Evolutionary conservation across 2,888 invertebrate species (phyloP).

Genomic region (Sinohyriopsis cumingii): DNA sequence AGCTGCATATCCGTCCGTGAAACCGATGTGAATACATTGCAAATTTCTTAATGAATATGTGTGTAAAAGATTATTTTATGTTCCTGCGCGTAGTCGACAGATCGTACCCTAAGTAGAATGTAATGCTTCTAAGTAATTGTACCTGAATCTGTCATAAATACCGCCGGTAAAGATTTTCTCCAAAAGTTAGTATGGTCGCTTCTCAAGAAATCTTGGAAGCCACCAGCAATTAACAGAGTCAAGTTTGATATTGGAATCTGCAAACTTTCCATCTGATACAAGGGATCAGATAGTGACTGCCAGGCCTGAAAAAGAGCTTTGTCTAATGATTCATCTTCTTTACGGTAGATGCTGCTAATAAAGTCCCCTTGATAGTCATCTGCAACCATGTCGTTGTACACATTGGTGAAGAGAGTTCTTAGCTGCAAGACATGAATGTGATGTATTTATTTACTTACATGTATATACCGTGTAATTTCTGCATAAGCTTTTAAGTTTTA

Average conservation of each 20-base stretch:
- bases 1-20: too few relatives aligned
- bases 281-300: neutral
- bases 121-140: neutral
- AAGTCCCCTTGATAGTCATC: conserved; percentile 23
- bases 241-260: neutral
- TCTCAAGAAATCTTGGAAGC: conserved; percentile 12
- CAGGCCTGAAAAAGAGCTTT: conserved; percentile 4
- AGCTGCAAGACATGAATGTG: conserved; percentile 1
- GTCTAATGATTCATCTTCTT: conserved; percentile 1
- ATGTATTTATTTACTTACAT: neutral
- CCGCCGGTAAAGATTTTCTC: conserved; percentile 15
- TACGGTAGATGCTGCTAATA: conserved; percentile 14
- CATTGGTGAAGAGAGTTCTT: conserved; percentile 11
- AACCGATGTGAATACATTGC: too few relatives aligned
- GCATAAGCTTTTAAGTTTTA: neutral
- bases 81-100: too few relatives aligned
- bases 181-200: conserved; percentile 24
- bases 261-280: conserved; percentile 9
- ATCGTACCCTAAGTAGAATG: too few relatives aligned
- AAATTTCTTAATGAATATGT: too few relatives aligned
- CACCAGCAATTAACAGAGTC: too few relatives aligned
- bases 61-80: too few relatives aligned
- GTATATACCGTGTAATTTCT: neutral
- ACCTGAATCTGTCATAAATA: conserved; percentile 25
- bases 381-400: conserved; percentile 6